Evolutionary conservation across 2,888 invertebrate genomes (phyloP), one percentile per base, ranked within the genome.

Genomic region (Cerceris rybyensis): DNA sequence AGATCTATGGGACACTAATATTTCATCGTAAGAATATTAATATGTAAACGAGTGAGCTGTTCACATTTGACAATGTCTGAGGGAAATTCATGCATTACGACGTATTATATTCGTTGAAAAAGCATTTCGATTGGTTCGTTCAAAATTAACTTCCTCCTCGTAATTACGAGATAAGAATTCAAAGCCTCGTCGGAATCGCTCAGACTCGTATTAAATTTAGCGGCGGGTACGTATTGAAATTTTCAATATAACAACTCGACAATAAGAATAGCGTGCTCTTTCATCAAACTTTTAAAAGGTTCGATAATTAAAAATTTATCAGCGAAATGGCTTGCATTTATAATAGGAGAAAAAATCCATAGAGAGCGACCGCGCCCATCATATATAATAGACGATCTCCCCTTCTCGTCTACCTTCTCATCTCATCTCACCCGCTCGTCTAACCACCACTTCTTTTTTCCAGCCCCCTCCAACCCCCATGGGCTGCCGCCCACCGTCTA

Each of bases 301-400:
- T 42, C 7, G 16, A 59, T 81, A 84, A 89, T 89, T 90, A 88
- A 87, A 84, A 88, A 87, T 89, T 85, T 84, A 88, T 86, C 75
- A 60, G 67, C 46, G 42, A 78, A 83, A 70, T 76, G 73, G 71
- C 64, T 68, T 87, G 88, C 85, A 89, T 90, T 89, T 89, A 89
- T 90, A 90, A 91, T 90, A 86, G 82, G 72, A 73, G 81, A 84
- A 89, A 89, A 91, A 89, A 91, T 91, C 91, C 86, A 91, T 91
- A 90, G 85, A 89, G 87, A 85, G 81, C 87, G 87, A 87, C 91
- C 91, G 90, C 91, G 89, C 91, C 91, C 90, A 90, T 91, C 90
- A 91, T 91, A 90, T 90, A 91, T 91, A 91, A 91, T 91, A 91
- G 89, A 91, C 88, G 87, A 84, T 83, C 83, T 86, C 87, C 88